Base-by-base conservation (phyloP, 2,113 vertebrate genomes). In the Mesembrinibis cayennensis region DNA sequence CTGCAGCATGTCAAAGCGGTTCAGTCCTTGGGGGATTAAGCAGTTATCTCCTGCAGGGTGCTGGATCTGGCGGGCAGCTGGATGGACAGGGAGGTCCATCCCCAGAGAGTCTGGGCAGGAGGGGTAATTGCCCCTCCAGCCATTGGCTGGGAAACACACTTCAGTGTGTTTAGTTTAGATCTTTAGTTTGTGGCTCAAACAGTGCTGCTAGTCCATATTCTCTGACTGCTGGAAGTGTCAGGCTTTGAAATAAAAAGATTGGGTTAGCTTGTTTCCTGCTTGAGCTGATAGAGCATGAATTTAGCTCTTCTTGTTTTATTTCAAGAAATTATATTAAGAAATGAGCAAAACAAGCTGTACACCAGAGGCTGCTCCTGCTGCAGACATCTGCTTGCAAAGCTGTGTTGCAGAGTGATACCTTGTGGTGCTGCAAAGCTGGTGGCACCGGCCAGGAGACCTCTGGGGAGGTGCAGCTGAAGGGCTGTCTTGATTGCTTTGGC, bases 391-490 rank as follows among this genome's bases (percentile, higher is more conserved):
- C 79, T 70, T 53, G 55, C 52, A 40, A 9, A 77, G 27, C 34
- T 69, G 53, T 3, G 17, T 19, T 34, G 52, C 32, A 53, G 78
- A 23, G 47, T 0, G 0, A 42, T 72, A 92, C 71, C 44, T 58
- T 26, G 25, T 38, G 71, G 40, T 90, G 56, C 58, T n/a, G 62
- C 44, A 18, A 27, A 66, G 52, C 53, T 0, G 0, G 7, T 10
- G 9, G 5, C 36, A 23, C 0, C 0, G 65, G 71, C 81, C 76
- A 16, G 63, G 63, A 87, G 56, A 72, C 25, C 53, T 72, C 58
- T 71, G 32, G 30, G 44, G 42, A 81, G 25, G 26, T 59, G 63
- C 58, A 63, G 59, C 76, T 2, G 0, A n/a, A 52, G 65, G 34
- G 10, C 42, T 82, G 0, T 0, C 50, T 32, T 34, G 26, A 36